These are phyloP conservation scores for Homarus americanus DNA, from an alignment of 1,140 invertebrate species.

Conservation along the genomic window DNA sequence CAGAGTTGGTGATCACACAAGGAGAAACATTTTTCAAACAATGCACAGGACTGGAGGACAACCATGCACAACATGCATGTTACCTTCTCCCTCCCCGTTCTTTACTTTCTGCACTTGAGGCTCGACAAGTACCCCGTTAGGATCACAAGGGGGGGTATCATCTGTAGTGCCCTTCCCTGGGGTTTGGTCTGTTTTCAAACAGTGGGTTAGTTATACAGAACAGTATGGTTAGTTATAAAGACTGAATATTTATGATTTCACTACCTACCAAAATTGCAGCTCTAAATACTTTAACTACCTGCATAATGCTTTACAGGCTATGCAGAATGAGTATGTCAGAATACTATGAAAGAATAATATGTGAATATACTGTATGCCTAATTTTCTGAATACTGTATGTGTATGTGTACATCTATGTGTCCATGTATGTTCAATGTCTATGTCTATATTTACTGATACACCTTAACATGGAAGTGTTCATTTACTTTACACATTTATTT, in stretches of 20 bases:
- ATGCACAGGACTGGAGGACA: constrained; percentile 9
- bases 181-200: constrained; percentile 47
- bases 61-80: constrained; percentile 57
- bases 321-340: too few species aligned
- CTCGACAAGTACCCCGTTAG: constrained; percentile 18
- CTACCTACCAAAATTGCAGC: neutral
- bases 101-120: constrained; percentile 16
- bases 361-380: too few species aligned
- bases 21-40: neutral
- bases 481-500: too few species aligned
- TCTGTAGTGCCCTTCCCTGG: constrained; percentile 15
- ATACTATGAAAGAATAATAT: too few species aligned
- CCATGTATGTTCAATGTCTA: too few species aligned
- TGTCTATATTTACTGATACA: too few species aligned
- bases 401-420: too few species aligned
- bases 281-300: neutral
- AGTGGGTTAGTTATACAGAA: constrained; percentile 39
- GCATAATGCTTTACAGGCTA: too few species aligned
- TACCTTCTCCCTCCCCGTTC: constrained; percentile 69
- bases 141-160: neutral
- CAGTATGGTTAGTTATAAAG: neutral
- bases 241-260: neutral
- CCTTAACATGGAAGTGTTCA: too few species aligned
- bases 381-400: too few species aligned
- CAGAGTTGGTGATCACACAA: neutral